Percentiles rank a stretch among this genome's conserved stretches.
phyloP scores from a whole-genome alignment of 2,888 invertebrate genomes.

The Orthosia gothica region DNA sequence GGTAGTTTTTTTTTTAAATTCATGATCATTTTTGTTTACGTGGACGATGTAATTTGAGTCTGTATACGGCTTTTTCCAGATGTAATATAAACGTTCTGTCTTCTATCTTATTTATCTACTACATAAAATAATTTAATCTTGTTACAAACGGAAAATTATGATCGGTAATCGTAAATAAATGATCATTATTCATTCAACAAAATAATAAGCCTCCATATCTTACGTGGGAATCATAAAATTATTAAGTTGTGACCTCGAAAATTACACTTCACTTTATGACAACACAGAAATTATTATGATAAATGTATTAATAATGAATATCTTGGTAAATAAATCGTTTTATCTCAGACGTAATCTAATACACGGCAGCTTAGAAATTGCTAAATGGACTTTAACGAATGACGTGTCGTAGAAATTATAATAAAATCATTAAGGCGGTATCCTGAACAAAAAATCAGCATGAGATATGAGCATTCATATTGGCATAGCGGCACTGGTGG shows the following conservation, averaged over 20 bases:
- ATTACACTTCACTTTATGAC: constrained; percentile 30
- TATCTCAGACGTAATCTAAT: constrained; percentile 48
- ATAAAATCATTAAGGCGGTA: constrained; percentile 65
- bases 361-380: constrained; percentile 41
- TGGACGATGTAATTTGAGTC: no score
- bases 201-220: background rate
- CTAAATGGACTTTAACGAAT: constrained; percentile 59
- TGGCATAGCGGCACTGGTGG: no score
- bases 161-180: background rate
- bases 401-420: constrained; percentile 59
- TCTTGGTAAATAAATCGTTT: constrained; percentile 42
- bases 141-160: background rate
- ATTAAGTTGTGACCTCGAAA: constrained; percentile 31
- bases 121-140: background rate
- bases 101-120: background rate
- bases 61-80: no score
- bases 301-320: constrained; percentile 54
- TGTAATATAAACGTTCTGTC: background rate
- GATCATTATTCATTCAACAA: constrained; percentile 1
- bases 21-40: no score
- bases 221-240: constrained; percentile 13
- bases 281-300: constrained; percentile 51
- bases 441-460: no score
- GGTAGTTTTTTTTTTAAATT: no score
- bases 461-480: no score